Conservation (phyloP, 2,888 invertebrate species). For the Drosophila greeni region DNA sequence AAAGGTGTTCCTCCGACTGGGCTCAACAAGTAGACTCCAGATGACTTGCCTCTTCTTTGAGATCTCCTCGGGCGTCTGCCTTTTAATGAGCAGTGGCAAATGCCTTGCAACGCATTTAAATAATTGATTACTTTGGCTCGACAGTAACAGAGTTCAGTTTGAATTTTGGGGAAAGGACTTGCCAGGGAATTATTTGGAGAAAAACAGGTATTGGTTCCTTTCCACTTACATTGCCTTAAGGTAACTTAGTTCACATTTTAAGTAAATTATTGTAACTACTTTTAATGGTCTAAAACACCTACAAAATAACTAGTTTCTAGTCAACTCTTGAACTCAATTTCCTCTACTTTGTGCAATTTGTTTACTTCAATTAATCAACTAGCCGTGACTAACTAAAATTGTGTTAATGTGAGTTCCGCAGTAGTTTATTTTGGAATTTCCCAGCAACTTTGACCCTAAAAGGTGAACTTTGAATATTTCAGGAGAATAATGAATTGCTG, state of each 20-base stretch:
- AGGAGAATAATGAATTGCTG: not conserved
- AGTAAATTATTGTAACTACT: too few species aligned
- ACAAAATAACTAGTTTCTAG: too few species aligned
- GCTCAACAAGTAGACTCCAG: slow-evolving; percentile 18
- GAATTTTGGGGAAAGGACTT: not conserved
- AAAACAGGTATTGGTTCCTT: too few species aligned
- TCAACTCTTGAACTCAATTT: not conserved
- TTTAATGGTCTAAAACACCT: too few species aligned
- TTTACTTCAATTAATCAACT: not conserved
- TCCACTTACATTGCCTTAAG: too few species aligned
- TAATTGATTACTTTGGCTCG: slow-evolving; percentile 22
- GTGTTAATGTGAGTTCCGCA: not conserved
- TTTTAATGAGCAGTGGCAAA: slow-evolving; percentile 56
- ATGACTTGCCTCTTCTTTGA: slow-evolving; percentile 43
- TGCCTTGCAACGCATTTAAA: slow-evolving; percentile 11
- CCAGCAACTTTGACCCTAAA: not conserved
- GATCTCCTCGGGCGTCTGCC: slow-evolving; percentile 47
- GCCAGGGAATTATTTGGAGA: too few species aligned
- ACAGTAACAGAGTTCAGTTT: not conserved
- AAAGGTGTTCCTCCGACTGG: slow-evolving; percentile 12
- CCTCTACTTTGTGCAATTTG: not conserved
- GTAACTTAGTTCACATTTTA: too few species aligned
- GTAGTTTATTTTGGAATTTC: not conserved
- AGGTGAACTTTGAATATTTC: not conserved
- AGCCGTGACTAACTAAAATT: not conserved